A percentile compares a stretch with the other conserved stretches of the same genome.
phyloP scores from a whole-genome alignment of 2,797 vertebrate genomes.

The Microctenopoma lineatum region DNA sequence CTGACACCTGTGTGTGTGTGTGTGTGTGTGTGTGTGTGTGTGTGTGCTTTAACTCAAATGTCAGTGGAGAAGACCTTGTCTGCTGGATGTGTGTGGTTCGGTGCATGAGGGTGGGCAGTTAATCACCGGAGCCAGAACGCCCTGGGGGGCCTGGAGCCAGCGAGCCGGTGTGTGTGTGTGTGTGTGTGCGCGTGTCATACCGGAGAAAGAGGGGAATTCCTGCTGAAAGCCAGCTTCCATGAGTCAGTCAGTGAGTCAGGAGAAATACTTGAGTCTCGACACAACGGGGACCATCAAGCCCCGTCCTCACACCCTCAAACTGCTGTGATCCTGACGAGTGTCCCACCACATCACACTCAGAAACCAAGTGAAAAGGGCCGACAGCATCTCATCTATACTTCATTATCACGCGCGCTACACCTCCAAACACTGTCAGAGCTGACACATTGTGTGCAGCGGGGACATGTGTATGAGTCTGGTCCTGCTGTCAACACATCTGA shows the following conservation, averaged over 20 bases:
- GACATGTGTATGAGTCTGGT: too few relatives aligned
- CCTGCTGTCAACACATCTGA: too few relatives aligned
- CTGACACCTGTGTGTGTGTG: not conserved
- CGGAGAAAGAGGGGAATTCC: slow-evolving; percentile 55
- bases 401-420: too few relatives aligned
- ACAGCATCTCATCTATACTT: too few relatives aligned
- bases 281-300: slow-evolving; percentile 3
- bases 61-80: slow-evolving; percentile 2
- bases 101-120: not conserved
- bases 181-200: not conserved
- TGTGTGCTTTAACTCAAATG: slow-evolving; percentile 7
- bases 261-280: slow-evolving; percentile 17
- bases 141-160: not conserved
- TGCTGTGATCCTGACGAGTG: not conserved
- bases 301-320: not conserved
- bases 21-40: not conserved
- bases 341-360: too few relatives aligned
- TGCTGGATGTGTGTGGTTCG: slow-evolving; percentile 7
- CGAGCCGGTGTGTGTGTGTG: not conserved
- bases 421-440: too few relatives aligned
- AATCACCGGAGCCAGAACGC: slow-evolving; percentile 15
- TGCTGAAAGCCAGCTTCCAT: slow-evolving; percentile 32
- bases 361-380: too few relatives aligned
- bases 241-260: slow-evolving; percentile 57
- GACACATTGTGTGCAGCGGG: too few relatives aligned